These are phyloP conservation scores for Apotomis betuletana DNA, from an alignment of 2,888 invertebrate genomes.

Conservation along the genomic window DNA sequence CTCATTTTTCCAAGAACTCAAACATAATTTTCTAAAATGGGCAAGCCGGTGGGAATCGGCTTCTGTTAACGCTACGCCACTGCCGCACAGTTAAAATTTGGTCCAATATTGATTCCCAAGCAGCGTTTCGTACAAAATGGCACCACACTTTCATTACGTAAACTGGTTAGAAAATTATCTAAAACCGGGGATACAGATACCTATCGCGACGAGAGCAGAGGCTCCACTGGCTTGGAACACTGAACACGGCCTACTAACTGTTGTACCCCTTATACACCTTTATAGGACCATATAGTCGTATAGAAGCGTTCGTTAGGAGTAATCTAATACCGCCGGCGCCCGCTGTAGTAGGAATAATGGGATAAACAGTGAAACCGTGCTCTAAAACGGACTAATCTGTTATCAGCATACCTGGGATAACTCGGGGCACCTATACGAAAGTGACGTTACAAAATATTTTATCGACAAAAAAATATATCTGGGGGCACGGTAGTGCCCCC, in stretches of 20 bases:
- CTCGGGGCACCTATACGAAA: no score
- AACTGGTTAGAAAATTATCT: not conserved
- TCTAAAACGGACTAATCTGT: not conserved
- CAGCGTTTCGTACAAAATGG: not conserved
- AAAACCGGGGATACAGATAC: constrained; percentile 48
- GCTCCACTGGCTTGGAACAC: constrained; percentile 76
- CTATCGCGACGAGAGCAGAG: constrained; percentile 68
- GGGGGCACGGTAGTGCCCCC: no score
- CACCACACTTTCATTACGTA: not conserved
- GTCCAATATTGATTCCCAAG: no score
- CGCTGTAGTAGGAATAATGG: not conserved
- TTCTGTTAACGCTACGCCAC: no score
- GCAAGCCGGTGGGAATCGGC: no score
- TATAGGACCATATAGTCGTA: constrained; percentile 34
- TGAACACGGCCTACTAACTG: constrained; percentile 70
- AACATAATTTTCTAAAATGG: no score
- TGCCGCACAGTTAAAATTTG: no score
- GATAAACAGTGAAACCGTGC: not conserved
- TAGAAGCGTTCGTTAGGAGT: constrained; percentile 5
- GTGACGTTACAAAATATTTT: no score
- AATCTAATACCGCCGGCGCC: constrained; percentile 19
- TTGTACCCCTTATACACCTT: constrained; percentile 51
- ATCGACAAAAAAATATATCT: no score
- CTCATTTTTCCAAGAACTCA: no score
- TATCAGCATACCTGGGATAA: no score